Conservation (phyloP, 2,797 vertebrate species). For the Coendou prehensilis region DNA sequence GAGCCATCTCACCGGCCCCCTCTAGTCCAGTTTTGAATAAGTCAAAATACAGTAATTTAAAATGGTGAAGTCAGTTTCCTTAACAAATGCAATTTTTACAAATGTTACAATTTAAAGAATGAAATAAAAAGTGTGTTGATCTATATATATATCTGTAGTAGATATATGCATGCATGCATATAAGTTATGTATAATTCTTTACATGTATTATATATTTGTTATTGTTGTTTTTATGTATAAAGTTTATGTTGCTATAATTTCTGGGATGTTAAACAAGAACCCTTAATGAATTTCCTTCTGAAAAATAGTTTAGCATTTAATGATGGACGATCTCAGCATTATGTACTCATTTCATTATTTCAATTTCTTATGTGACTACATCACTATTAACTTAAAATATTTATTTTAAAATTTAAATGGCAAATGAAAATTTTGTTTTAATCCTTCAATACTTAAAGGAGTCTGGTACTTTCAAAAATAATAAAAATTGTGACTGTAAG, state of each 20-base stretch:
- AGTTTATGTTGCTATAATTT: background rate
- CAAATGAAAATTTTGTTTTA: background rate
- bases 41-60: background rate
- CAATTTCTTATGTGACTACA: background rate
- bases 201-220: background rate
- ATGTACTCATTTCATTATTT: background rate
- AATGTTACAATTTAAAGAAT: background rate
- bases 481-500: background rate
- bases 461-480: background rate
- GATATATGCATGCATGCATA: background rate
- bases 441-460: background rate
- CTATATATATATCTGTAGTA: background rate
- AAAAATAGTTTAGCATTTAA: background rate
- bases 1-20: no score
- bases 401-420: background rate
- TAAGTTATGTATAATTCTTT: background rate
- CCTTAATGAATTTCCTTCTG: background rate
- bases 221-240: background rate
- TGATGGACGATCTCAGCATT: background rate
- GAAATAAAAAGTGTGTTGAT: background rate
- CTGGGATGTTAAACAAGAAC: slow-evolving; percentile 7
- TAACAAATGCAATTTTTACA: background rate
- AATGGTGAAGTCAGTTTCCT: background rate
- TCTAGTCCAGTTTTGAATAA: background rate
- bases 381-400: background rate